phyloP scores from a whole-genome alignment of 2,113 vertebrate species.

The Gopherus flavomarginatus region DNA sequence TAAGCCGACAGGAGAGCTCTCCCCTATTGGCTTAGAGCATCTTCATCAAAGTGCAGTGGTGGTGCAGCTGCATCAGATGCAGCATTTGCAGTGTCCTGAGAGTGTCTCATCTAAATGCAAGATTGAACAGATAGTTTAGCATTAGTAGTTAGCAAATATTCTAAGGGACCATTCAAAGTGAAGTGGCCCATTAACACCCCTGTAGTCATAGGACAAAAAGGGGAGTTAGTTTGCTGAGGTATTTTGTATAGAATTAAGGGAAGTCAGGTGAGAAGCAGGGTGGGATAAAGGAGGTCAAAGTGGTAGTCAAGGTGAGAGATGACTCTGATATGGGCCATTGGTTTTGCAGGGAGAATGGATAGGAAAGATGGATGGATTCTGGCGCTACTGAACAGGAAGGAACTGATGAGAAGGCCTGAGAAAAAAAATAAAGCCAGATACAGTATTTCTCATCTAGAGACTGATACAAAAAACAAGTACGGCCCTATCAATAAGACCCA shows the following conservation, averaged over 20 bases:
- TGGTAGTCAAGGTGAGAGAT: background rate
- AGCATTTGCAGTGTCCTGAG: no score
- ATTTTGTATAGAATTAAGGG: background rate
- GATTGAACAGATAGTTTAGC: background rate
- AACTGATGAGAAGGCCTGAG: slow-evolving; percentile 55
- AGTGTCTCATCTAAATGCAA: background rate
- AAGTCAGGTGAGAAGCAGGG: background rate
- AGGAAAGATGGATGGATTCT: background rate
- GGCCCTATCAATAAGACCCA: background rate
- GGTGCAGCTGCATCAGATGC: no score
- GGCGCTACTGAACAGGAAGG: background rate
- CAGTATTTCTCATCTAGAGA: slow-evolving; percentile 21
- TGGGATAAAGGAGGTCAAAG: background rate
- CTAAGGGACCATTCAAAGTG: background rate
- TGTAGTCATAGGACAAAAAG: background rate
- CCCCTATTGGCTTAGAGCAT: background rate
- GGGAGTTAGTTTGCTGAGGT: background rate
- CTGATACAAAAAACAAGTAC: rapidly evolving
- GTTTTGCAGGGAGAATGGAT: background rate
- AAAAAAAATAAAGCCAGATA: slow-evolving; percentile 48
- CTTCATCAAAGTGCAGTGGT: background rate
- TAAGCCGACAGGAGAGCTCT: no score
- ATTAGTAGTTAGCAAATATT: no score
- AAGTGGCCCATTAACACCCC: background rate
- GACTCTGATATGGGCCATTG: background rate